Conservation (phyloP, 1,140 invertebrate genomes). For the Drosophila yakuba region DNA sequence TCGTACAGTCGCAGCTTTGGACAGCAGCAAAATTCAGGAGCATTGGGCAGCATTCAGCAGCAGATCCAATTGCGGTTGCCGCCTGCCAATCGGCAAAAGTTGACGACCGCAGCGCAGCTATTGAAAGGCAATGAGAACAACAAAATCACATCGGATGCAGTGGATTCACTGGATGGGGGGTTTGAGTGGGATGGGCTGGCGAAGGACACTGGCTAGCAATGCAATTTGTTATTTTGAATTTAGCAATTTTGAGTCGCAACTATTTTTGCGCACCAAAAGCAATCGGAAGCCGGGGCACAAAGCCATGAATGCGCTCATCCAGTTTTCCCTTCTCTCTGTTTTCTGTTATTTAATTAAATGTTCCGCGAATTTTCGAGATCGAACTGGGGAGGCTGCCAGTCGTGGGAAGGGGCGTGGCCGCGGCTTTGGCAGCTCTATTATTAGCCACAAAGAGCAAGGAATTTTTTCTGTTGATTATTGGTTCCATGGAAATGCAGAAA, state of each 20-base stretch:
- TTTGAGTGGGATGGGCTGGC: too few relatives aligned
- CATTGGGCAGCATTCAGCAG: neutral
- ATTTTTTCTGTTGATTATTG: slow-evolving; percentile 27
- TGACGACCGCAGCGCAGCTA: slow-evolving; percentile 65
- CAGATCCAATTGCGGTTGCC: slow-evolving; percentile 74
- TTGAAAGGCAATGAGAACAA: slow-evolving; percentile 54
- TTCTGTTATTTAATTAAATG: slow-evolving; percentile 75
- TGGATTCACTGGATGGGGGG: too few relatives aligned
- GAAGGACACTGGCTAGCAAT: slow-evolving; percentile 43
- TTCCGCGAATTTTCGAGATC: slow-evolving; percentile 46
- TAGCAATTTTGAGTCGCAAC: slow-evolving; percentile 71
- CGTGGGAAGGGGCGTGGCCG: slow-evolving; percentile 17
- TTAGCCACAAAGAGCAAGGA: slow-evolving; percentile 24
- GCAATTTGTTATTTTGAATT: slow-evolving; percentile 82
- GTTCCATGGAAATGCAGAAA: slow-evolving; percentile 33
- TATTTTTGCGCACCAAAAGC: slow-evolving; percentile 63
- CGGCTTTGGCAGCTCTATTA: slow-evolving; percentile 21
- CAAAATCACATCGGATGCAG: slow-evolving; percentile 15
- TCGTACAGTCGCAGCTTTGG: slow-evolving; percentile 62
- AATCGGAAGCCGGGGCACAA: slow-evolving; percentile 41
- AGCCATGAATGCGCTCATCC: slow-evolving; percentile 9
- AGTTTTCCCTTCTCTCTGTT: slow-evolving; percentile 21
- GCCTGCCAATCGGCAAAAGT: slow-evolving; percentile 77
- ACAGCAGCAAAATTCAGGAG: slow-evolving; percentile 24
- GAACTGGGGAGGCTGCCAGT: neutral